phyloP scores from a whole-genome alignment of 2,888 invertebrate species.

The Nomada fabriciana region DNA sequence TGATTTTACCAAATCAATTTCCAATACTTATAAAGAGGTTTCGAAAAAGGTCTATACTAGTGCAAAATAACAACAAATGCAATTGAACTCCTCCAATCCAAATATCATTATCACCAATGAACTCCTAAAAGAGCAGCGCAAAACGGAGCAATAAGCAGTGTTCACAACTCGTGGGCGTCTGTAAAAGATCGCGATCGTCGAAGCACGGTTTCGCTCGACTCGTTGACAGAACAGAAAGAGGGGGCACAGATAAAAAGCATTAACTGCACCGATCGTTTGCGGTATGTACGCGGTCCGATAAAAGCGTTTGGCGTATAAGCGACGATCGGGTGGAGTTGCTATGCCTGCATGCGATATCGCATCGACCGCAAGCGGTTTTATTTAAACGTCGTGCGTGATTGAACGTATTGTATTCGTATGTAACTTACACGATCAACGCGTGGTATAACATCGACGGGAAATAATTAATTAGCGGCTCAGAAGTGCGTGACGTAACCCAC shows the following conservation, averaged over 20 bases:
- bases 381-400: slow-evolving; percentile 11
- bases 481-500: slow-evolving; percentile 1
- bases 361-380: not conserved
- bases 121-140: no score
- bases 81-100: no score
- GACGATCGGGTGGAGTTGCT: slow-evolving; percentile 11
- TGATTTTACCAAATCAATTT: no score
- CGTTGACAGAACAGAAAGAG: not conserved
- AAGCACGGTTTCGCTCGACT: not conserved
- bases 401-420: not conserved
- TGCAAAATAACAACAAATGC: no score
- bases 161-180: not conserved
- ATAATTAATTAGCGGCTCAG: slow-evolving; percentile 5
- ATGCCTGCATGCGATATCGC: slow-evolving; percentile 32
- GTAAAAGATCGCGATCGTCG: not conserved
- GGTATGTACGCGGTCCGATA: slow-evolving; percentile 16
- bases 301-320: slow-evolving; percentile 25
- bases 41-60: no score
- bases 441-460: not conserved
- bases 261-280: slow-evolving; percentile 15
- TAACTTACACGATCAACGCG: not conserved
- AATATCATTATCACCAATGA: no score
- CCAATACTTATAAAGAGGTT: no score
- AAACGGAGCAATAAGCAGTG: no score
- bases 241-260: slow-evolving; percentile 26